phyloP scores from a whole-genome alignment of 2,113 vertebrate genomes.

The Catagonus wagneri region DNA sequence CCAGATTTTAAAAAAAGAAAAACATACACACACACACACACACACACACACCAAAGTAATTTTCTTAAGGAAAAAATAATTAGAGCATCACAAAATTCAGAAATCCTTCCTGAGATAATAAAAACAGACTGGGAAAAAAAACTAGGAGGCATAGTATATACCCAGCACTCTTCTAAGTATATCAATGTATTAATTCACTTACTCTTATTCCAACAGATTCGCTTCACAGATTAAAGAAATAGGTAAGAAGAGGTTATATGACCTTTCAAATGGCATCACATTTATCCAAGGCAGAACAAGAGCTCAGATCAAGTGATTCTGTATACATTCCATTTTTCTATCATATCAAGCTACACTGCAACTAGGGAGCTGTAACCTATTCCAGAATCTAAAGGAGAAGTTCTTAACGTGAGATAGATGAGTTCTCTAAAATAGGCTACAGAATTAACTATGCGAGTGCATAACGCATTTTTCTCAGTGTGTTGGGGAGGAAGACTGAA shows the following conservation, averaged over 20 bases:
- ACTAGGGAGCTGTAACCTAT: neutral
- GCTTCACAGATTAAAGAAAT: conserved; percentile 5
- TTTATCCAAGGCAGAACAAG: neutral
- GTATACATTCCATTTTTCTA: conserved; percentile 1
- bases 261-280: neutral
- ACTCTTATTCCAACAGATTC: neutral
- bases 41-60: neutral
- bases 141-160: neutral
- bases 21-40: neutral
- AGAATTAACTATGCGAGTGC: neutral
- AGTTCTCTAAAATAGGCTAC: neutral
- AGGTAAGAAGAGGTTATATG: neutral
- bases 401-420: neutral
- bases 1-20: neutral
- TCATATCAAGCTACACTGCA: neutral
- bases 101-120: conserved; percentile 17
- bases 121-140: conserved; percentile 34
- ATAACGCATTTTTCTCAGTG: neutral
- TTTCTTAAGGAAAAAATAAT: conserved; percentile 45
- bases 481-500: neutral
- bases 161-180: neutral
- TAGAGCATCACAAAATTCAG: neutral
- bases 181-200: neutral
- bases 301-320: neutral
- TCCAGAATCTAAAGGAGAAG: neutral